Evolutionary conservation across 2,797 vertebrate genomes (phyloP), one percentile per base, ranked within the genome.

Genomic region (Anas capensis): DNA sequence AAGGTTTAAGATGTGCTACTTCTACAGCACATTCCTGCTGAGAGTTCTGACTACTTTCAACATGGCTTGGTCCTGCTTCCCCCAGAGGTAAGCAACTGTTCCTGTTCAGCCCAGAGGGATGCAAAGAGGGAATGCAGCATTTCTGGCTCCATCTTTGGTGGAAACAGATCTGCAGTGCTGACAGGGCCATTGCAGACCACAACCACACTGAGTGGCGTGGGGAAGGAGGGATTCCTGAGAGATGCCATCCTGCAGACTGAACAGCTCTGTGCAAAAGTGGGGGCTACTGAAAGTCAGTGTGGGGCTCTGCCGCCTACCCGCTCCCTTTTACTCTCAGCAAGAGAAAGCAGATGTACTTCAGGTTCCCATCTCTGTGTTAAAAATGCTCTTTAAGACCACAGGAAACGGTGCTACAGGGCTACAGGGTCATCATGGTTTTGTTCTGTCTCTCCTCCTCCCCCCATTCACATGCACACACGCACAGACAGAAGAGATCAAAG

Each of bases 371-470:
- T 82, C 76, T 88, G 10, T 34, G 15, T 40, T 94, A 42, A 48
- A 1, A 20, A 33, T 44, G 23, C 70, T 76, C 60, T 24, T 66
- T n/a, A 44, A 94, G 92, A 88, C 90, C 88, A 94, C 95, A 97
- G 96, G 96, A 96, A 96, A 86, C 53, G 27, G 38, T 75, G 80
- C 56, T 57, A 54, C 2, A 58, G 65, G 62, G 53, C 48, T 95
- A 34, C 2, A n/a, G 23, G 81, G 56, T 62, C 78, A 92, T 56
- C 26, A 10, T 49, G 6, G 48, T 34, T 11, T 48, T 40, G 57
- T 44, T 9, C 12, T 6, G 4, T 34, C 20, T 34, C 33, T 34
- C 36, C 36, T 13, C 26, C 26, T 8, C 36, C 60, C 26, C 60
- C 26, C 24, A 18, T 16, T 27, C 14, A 13, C 12, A 7, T 49